phyloP scores from a whole-genome alignment of 1,140 invertebrate genomes.

The Drosophila sp. region DNA sequence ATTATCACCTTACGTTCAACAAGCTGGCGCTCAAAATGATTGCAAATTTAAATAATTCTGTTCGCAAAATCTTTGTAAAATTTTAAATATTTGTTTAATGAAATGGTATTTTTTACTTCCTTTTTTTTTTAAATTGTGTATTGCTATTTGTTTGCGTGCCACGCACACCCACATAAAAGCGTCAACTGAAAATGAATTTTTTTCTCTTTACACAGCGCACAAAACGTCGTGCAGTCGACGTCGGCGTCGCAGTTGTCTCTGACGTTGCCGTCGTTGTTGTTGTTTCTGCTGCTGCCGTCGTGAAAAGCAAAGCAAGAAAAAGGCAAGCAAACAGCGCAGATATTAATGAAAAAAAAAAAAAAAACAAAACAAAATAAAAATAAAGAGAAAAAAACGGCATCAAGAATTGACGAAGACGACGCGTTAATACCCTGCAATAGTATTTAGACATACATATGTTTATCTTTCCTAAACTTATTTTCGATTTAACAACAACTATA shows the following conservation, averaged over 20 bases:
- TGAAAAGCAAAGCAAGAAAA: conserved; percentile 52
- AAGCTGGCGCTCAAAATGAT: conserved; percentile 69
- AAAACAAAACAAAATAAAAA: conserved; percentile 64
- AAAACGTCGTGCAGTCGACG: conserved; percentile 64
- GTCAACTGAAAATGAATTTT: conserved; percentile 79
- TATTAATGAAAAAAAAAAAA: conserved; percentile 70
- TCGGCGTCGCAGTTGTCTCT: conserved; percentile 50
- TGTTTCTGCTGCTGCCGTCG: conserved; percentile 38
- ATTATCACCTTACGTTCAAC: conserved; percentile 69
- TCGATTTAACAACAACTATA: no score
- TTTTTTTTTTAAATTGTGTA: conserved; percentile 42
- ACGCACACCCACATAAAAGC: conserved; percentile 77
- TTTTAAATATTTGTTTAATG: conserved; percentile 67
- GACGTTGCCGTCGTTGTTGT: conserved; percentile 25
- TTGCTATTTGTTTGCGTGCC: conserved; percentile 45
- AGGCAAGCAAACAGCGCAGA: conserved; percentile 62
- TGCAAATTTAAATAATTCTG: conserved; percentile 55
- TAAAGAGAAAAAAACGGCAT: conserved; percentile 66
- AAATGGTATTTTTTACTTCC: conserved; percentile 35
- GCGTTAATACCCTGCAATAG: conserved; percentile 50
- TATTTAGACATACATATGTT: background rate
- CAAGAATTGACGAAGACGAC: conserved; percentile 29
- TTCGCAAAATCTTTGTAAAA: conserved; percentile 33
- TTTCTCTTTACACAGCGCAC: conserved; percentile 72
- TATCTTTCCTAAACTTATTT: background rate